A percentile compares a stretch with the other conserved stretches of the same genome.
Evolutionary conservation across 35 echinoderm and acorn worm species (phyloP).

Genomic region (Stichopus chloronotus): DNA sequence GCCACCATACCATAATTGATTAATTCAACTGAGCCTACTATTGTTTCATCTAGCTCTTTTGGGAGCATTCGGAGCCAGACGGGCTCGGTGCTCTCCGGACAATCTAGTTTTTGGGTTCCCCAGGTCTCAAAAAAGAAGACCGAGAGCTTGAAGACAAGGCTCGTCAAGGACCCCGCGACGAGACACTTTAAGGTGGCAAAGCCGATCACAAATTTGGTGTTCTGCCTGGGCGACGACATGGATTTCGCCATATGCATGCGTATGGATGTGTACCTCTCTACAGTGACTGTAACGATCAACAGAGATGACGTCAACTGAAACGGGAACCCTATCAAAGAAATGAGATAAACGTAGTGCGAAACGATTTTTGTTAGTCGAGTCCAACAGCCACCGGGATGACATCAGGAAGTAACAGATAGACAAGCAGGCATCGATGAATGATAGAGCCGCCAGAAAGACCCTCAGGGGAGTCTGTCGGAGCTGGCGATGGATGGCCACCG

Average conservation of each 20-base stretch:
- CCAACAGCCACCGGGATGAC: neutral
- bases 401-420: neutral
- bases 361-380: neutral
- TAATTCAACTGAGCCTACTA: no score
- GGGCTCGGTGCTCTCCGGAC: neutral
- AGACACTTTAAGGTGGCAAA: neutral
- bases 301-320: neutral
- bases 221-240: neutral
- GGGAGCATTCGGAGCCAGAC: neutral
- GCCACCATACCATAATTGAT: neutral
- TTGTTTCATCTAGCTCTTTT: neutral
- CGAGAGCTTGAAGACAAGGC: neutral
- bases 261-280: neutral
- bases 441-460: neutral
- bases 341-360: neutral
- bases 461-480: neutral
- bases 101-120: neutral
- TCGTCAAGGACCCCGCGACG: neutral
- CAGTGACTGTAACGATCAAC: neutral
- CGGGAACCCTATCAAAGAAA: neutral
- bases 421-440: neutral
- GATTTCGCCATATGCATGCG: neutral
- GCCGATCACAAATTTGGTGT: neutral
- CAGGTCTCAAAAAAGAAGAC: neutral
- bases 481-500: neutral